Conservation (phyloP, 2,888 invertebrate species). For the Imbricaverruca yamaguchii region DNA sequence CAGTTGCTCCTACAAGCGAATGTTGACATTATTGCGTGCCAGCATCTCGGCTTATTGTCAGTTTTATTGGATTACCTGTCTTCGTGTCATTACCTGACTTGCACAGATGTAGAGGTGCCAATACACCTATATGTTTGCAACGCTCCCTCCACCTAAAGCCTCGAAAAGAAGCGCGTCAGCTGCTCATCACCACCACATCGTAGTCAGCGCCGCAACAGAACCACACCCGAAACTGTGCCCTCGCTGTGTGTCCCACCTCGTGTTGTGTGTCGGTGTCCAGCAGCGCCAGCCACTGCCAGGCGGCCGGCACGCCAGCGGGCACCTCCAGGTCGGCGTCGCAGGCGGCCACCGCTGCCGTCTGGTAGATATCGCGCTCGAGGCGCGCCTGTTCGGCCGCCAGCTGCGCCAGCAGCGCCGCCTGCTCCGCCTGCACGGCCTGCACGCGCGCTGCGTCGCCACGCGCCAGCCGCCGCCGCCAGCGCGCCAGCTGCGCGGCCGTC, state of each 20-base stretch:
- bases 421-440: not conserved
- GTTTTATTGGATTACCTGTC: too few species aligned
- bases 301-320: not conserved
- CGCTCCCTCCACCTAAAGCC: too few species aligned
- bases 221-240: too few species aligned
- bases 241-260: not conserved
- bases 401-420: not conserved
- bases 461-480: not conserved
- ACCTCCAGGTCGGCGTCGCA: not conserved
- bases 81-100: too few species aligned
- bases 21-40: too few species aligned
- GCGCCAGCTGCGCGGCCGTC: not conserved
- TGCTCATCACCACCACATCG: too few species aligned
- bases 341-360: not conserved
- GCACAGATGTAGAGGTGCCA: too few species aligned
- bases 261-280: not conserved
- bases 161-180: too few species aligned
- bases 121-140: too few species aligned
- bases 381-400: not conserved
- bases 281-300: slow-evolving; percentile 9
- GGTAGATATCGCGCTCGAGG: not conserved
- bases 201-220: too few species aligned
- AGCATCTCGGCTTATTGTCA: too few species aligned
- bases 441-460: not conserved
- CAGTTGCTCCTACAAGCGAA: too few species aligned